phyloP scores from a whole-genome alignment of 2,113 vertebrate genomes.

The Pollimyrus isidori region DNA sequence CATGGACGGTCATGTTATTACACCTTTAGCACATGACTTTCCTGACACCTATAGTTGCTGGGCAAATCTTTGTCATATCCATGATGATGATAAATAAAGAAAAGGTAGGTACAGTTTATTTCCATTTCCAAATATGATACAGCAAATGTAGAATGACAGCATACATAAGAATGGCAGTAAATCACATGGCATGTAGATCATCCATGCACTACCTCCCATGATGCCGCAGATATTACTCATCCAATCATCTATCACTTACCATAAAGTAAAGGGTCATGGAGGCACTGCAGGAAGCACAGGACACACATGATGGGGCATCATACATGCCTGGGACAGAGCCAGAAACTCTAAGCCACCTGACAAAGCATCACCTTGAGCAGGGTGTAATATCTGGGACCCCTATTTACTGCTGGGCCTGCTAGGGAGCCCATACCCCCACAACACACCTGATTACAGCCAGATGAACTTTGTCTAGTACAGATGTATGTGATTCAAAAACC shows the following conservation, averaged over 20 bases:
- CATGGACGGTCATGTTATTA: not conserved
- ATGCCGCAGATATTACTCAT: not conserved
- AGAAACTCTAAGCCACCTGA: not conserved
- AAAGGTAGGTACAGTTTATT: constrained; percentile 35
- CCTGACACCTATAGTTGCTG: constrained; percentile 45
- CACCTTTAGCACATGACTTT: constrained; percentile 43
- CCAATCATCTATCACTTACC: not conserved
- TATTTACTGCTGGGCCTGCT: not conserved
- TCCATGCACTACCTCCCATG: not conserved
- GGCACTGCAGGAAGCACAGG: not conserved
- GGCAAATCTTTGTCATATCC: constrained; percentile 45
- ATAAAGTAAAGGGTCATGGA: not conserved
- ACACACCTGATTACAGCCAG: not conserved
- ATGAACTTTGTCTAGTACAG: not conserved
- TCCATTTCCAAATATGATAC: constrained; percentile 14
- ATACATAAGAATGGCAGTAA: not conserved
- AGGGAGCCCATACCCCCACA: not conserved
- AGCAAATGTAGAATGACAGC: not conserved
- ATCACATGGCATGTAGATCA: not conserved
- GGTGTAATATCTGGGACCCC: not conserved
- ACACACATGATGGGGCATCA: not conserved
- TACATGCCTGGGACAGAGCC: not conserved
- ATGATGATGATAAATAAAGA: constrained; percentile 36
- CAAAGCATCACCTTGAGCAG: not conserved
- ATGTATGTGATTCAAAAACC: not conserved